Evolutionary conservation across 2,888 invertebrate genomes (phyloP), one percentile per base, ranked within the genome.

Genomic region (Meghimatium bilineatum): DNA sequence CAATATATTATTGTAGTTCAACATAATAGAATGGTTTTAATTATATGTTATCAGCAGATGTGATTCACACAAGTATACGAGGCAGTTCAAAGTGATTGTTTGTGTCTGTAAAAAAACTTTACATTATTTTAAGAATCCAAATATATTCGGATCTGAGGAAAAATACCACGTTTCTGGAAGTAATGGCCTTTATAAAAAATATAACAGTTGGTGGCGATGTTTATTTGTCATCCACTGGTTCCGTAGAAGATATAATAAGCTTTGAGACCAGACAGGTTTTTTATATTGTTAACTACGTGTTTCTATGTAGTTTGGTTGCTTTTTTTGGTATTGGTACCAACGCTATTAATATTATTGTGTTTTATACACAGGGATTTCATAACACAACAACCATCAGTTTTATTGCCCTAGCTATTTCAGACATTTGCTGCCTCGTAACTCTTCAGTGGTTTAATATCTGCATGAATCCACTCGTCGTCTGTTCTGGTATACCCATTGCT

Each of bases 381-480:
- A 26, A 69, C 23, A 29, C 52, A 66, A 74, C 52, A 32, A 67
- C n/a, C 52, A 76, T 66, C 49, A 34, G 36, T 52, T 74, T 82
- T 56, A 34, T 82, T 29, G 49, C 67, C 34, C 6, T 78, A 2
- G 66, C 78, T 12, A 14, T 66, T 26, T 78, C 66, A 26, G 78
- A 78, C 29, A 20, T 66, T 66, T 63, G 63, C 44, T 66, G 67
- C 36, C 29, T 78, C 14, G 8, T 78, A 1, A 38, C 32, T 3
- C 78, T 78, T 2, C 36, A 66, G 32, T 78, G 78, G 78, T 60
- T 78, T 36, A 78, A 38, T 36, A 66, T 78, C 38, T 78, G 66
- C 38, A 32, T 78, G 29, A 78, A 67, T 60, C 78, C 66, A 26
- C 44, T 78, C 6, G 23, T 78, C 66, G 20, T 17, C 20, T 66